These are phyloP conservation scores for Ectemnius continuus DNA, from an alignment of 2,888 invertebrate species.

Conservation along the genomic window DNA sequence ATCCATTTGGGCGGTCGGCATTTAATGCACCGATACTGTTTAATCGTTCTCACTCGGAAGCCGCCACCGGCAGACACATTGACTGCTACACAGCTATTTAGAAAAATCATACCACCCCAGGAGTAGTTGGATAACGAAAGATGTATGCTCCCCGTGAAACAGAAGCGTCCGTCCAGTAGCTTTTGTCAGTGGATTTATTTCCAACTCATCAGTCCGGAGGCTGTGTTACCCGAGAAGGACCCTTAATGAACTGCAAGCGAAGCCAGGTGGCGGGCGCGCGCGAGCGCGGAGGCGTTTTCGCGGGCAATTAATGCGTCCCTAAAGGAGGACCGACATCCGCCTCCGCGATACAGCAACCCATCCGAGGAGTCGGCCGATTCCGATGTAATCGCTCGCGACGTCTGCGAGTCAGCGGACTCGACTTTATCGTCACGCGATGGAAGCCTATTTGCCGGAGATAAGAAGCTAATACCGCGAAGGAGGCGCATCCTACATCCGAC, in stretches of 20 bases:
- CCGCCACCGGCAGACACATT: too few relatives aligned
- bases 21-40: too few relatives aligned
- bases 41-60: too few relatives aligned
- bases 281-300: conserved; percentile 63
- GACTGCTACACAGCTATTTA: too few relatives aligned
- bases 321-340: conserved; percentile 54
- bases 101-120: too few relatives aligned
- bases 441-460: too few relatives aligned
- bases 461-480: too few relatives aligned
- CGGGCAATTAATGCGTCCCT: conserved; percentile 67
- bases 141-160: conserved; percentile 9
- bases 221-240: conserved; percentile 49
- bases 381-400: conserved; percentile 51
- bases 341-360: conserved; percentile 32
- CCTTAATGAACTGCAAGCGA: conserved; percentile 66
- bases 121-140: too few relatives aligned
- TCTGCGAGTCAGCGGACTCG: conserved; percentile 13
- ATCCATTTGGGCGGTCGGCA: background rate
- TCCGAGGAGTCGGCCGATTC: conserved; percentile 11
- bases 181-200: conserved; percentile 59
- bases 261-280: conserved; percentile 50
- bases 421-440: too few relatives aligned
- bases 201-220: conserved; percentile 55
- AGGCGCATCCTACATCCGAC: too few relatives aligned
- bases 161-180: conserved; percentile 41